Conservation (phyloP, 2,888 invertebrate genomes). For the Melieria crassipennis region DNA sequence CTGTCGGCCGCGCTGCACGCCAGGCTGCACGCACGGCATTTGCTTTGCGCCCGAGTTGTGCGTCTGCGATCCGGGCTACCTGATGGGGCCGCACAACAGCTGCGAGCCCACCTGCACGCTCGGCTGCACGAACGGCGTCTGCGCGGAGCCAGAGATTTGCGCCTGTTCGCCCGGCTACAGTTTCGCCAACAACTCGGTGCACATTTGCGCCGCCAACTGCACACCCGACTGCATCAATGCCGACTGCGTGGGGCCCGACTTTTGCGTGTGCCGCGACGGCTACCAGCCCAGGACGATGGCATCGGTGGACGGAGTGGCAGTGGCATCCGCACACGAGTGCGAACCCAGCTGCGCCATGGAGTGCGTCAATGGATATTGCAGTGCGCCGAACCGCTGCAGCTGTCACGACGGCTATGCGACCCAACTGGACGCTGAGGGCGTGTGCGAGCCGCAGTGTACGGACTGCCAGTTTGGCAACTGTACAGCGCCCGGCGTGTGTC, state of each 20-base stretch:
- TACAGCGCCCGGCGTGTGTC: constrained; percentile 55
- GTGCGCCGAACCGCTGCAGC: constrained; percentile 61
- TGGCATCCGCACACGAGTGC: constrained; percentile 3
- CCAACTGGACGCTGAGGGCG: neutral
- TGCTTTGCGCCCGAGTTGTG: constrained; percentile 53
- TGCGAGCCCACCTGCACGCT: constrained; percentile 56
- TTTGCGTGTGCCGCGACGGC: constrained; percentile 55
- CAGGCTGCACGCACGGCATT: constrained; percentile 51
- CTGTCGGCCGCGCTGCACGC: constrained; percentile 50
- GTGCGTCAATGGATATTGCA: constrained; percentile 62
- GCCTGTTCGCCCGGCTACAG: constrained; percentile 46
- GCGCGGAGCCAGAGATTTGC: constrained; percentile 64
- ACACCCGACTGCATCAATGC: constrained; percentile 61
- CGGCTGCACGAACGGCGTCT: constrained; percentile 61
- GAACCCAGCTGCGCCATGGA: constrained; percentile 49
- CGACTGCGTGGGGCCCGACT: constrained; percentile 59
- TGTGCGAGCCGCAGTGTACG: constrained; percentile 16
- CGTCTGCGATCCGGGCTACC: constrained; percentile 53
- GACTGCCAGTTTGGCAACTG: constrained; percentile 52
- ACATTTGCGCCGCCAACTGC: constrained; percentile 59
- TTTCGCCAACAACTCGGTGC: constrained; percentile 39
- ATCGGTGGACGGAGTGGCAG: too few species aligned
- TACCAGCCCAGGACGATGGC: constrained; percentile 46
- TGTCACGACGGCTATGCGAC: constrained; percentile 53
- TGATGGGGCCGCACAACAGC: constrained; percentile 54